These are phyloP conservation scores for Dicyrtomina minuta DNA, from an alignment of 2,888 invertebrate genomes.

Conservation along the genomic window DNA sequence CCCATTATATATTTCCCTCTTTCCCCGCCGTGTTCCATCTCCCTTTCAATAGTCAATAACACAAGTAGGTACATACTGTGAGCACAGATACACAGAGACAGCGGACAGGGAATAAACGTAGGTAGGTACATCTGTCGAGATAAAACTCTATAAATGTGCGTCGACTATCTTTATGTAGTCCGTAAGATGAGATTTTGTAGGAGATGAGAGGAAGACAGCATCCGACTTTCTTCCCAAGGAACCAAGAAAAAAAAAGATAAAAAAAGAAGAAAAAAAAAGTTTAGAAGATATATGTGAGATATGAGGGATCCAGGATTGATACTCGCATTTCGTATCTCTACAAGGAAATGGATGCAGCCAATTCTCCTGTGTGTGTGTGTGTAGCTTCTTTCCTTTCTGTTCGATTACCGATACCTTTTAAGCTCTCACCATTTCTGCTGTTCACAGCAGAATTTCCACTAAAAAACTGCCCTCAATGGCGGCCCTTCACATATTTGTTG, in stretches of 20 bases:
- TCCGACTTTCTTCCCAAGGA: neutral
- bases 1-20: neutral
- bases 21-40: neutral
- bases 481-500: no score
- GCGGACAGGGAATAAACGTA: neutral
- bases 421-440: no score
- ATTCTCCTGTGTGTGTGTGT: neutral
- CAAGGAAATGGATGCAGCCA: constrained; percentile 5
- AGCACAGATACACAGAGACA: neutral
- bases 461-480: no score
- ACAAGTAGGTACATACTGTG: no score
- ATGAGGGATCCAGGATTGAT: neutral
- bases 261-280: neutral
- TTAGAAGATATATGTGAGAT: constrained; percentile 4
- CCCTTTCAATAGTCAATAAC: neutral
- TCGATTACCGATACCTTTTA: neutral
- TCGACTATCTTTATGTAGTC: no score
- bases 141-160: no score
- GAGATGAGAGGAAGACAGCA: neutral
- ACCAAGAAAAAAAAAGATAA: no score
- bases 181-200: no score
- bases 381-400: neutral
- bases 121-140: neutral
- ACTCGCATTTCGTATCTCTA: neutral
- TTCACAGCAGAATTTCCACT: no score